Base-by-base conservation (phyloP, 2,797 vertebrate genomes). In the Chrysocyon brachyurus region DNA sequence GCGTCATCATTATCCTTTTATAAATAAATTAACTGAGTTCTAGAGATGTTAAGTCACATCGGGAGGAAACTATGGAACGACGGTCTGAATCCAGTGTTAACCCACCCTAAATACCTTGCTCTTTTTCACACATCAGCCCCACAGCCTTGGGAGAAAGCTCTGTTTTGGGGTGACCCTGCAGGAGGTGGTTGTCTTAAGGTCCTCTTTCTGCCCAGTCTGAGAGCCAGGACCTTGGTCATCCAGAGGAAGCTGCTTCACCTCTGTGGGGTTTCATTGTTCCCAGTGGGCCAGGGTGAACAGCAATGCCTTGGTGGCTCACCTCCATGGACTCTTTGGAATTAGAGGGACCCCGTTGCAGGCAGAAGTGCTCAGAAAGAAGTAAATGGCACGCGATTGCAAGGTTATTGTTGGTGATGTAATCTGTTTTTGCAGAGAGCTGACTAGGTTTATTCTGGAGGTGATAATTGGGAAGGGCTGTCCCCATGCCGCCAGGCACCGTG, bases 391-490 rank as follows among this genome's bases (percentile, higher is more conserved):
- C 26, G 73, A 63, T n/a, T 0, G 0, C 12, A 11, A 7, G 31
- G 36, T 85, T 68, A 64, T 68, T 84, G 72, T 52, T 31, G 73
- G 59, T 95, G 97, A 95, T 77, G 57, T 93, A 4, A 75, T 83
- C 36, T 94, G 79, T 97, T 91, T 94, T 72, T 19, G n/a, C 63
- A 66, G 66, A 72, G 72, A 85, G 61, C 28, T 68, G 57, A 87
- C 68, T 46, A 33, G 52, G 61, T 88, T 97, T 93, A 52, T 83
- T 95, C 75, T 96, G 64, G 61, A 93, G 93, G 88, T 89, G 83
- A 87, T 81, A 83, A 88, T 89, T 94, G 83, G 52, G 36, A 56
- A 95, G 75, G 82, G 78, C 46, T 33, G 61, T 70, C 54, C 84
- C 79, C 33, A 15, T 0, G 56, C 49, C 0, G 0, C 83, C 87